Percentiles rank a stretch among this genome's conserved stretches.
These are phyloP conservation scores for Bombus waltoni DNA, from an alignment of 1,140 invertebrate species.

Conservation along the genomic window DNA sequence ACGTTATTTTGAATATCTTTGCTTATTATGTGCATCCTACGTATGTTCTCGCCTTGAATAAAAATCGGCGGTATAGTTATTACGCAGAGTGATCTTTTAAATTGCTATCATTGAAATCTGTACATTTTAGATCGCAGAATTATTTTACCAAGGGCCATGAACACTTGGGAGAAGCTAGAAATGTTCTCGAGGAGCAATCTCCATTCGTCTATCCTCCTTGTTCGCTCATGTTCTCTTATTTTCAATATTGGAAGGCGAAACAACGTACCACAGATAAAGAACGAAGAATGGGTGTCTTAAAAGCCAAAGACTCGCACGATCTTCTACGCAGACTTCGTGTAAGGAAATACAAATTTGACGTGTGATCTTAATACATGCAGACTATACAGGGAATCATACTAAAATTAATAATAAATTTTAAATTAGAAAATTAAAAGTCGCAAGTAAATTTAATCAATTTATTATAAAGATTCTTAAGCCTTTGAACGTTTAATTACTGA, in stretches of 20 bases:
- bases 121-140: conserved; percentile 55
- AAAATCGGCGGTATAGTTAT: neutral
- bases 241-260: conserved; percentile 64
- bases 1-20: no score
- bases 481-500: no score
- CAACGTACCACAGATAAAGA: conserved; percentile 43
- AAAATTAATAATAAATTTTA: no score
- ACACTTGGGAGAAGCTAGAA: conserved; percentile 63
- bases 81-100: neutral
- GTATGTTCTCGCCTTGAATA: neutral
- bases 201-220: conserved; percentile 72
- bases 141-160: conserved; percentile 74
- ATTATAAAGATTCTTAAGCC: no score
- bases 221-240: conserved; percentile 67
- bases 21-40: no score
- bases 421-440: no score
- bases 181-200: conserved; percentile 68
- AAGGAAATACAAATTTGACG: conserved; percentile 34
- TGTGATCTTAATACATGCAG: neutral
- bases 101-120: neutral
- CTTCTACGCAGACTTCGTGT: conserved; percentile 70
- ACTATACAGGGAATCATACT: neutral
- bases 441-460: no score
- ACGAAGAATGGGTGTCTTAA: conserved; percentile 43
- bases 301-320: conserved; percentile 34